Evolutionary conservation across 1,140 invertebrate genomes (phyloP).

Genomic region (Cataglyphis hispanica): DNA sequence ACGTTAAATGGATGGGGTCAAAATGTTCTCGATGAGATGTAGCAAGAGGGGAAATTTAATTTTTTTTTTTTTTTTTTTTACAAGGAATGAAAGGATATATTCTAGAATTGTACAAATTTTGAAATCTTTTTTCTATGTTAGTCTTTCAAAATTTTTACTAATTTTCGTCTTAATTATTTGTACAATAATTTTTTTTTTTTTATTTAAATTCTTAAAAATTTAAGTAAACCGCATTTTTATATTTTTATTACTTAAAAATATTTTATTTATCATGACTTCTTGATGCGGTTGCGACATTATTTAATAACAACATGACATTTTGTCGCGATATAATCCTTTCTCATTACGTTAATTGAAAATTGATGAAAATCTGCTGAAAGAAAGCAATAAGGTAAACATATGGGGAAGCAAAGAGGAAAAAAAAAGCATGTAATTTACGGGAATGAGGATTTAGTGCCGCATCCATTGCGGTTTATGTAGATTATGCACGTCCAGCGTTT

Average conservation of each 20-base stretch:
- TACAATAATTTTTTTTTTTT: not conserved
- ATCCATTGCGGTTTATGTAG: constrained; percentile 5
- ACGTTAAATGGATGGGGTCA: not conserved
- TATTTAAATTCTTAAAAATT: not conserved
- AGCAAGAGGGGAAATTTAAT: not conserved
- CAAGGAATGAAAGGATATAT: not conserved
- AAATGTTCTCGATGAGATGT: not conserved
- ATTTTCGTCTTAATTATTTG: not conserved
- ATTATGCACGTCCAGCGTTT: constrained; percentile 9
- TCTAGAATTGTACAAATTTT: constrained; percentile 12
- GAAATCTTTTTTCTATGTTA: not conserved
- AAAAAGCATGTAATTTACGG: not conserved
- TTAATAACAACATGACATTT: not conserved
- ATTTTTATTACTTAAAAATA: not conserved
- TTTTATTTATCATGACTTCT: not conserved
- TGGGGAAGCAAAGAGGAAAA: not conserved
- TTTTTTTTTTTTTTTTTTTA: not conserved
- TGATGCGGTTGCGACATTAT: not conserved
- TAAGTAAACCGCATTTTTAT: not conserved
- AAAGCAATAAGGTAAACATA: not conserved
- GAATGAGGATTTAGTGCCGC: constrained; percentile 1
- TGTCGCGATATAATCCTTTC: not conserved
- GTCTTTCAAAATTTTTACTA: not conserved
- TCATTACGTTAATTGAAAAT: constrained; percentile 5
- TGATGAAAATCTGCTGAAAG: not conserved